Evolutionary conservation across 2,797 vertebrate genomes (phyloP).

Genomic region (Rhinophrynus dorsalis): DNA sequence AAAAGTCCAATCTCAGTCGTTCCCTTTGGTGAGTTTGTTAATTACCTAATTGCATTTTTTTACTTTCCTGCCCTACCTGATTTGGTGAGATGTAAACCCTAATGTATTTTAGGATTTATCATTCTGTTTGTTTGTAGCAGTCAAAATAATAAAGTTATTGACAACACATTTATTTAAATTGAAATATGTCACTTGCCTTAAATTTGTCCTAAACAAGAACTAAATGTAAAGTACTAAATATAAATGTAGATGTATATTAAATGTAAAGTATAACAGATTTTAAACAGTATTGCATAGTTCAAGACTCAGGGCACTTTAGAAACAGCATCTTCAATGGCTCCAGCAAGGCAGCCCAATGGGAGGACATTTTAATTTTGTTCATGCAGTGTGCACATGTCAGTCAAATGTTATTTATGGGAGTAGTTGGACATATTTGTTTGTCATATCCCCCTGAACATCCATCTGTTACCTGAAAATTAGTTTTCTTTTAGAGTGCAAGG

Average conservation of each 20-base stretch:
- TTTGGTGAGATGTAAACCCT: too few relatives aligned
- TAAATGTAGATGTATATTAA: too few relatives aligned
- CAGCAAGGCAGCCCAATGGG: conserved; percentile 33
- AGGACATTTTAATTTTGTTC: conserved; percentile 41
- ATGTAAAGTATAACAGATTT: not conserved
- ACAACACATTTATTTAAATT: too few relatives aligned
- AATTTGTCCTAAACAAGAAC: not conserved
- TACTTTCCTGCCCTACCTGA: too few relatives aligned
- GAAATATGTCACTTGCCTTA: too few relatives aligned
- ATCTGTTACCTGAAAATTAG: conserved; percentile 36
- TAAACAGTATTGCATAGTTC: not conserved
- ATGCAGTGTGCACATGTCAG: conserved; percentile 41
- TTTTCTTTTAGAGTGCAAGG: not conserved
- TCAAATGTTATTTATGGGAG: conserved; percentile 39
- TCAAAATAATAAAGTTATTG: too few relatives aligned
- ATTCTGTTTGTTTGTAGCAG: too few relatives aligned
- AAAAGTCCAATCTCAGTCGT: too few relatives aligned
- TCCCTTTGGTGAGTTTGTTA: too few relatives aligned
- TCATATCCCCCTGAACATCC: conserved; percentile 36
- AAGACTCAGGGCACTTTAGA: not conserved
- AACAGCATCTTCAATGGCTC: conserved; percentile 5
- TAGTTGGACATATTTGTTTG: conserved; percentile 22
- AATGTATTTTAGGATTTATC: too few relatives aligned
- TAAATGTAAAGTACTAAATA: conserved; percentile 13
- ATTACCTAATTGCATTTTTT: too few relatives aligned